Percentiles rank a stretch among this genome's conserved stretches.
Evolutionary conservation across 2,888 invertebrate species (phyloP).

Genomic region (Volucella inanis): DNA sequence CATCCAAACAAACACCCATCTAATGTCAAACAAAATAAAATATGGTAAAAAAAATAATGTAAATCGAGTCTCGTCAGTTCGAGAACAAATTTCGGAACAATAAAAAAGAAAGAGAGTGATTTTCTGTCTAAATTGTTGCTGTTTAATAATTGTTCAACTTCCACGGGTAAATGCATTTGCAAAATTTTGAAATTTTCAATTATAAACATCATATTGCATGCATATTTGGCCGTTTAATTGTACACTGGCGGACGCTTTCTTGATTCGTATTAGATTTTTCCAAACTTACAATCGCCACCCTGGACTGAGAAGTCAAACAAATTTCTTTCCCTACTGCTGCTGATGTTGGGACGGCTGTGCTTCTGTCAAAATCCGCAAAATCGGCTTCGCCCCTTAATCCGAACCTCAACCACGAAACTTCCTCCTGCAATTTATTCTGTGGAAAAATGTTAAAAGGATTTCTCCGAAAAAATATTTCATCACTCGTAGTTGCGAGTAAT

Average conservation of each 20-base stretch:
- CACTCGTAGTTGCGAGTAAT: no score
- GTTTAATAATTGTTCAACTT: slow-evolving; percentile 52
- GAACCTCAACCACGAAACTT: no score
- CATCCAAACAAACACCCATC: neutral
- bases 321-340: slow-evolving; percentile 58
- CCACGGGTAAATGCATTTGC: slow-evolving; percentile 59
- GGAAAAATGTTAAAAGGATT: no score
- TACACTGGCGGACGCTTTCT: neutral
- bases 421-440: no score
- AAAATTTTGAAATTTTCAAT: slow-evolving; percentile 45
- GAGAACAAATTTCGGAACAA: slow-evolving; percentile 55
- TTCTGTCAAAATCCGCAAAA: slow-evolving; percentile 67
- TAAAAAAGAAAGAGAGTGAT: slow-evolving; percentile 50
- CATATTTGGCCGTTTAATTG: neutral
- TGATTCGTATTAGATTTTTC: slow-evolving; percentile 27
- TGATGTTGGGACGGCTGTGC: slow-evolving; percentile 15
- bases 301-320: slow-evolving; percentile 62
- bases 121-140: slow-evolving; percentile 71
- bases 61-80: slow-evolving; percentile 45
- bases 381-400: slow-evolving; percentile 68
- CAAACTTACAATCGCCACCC: slow-evolving; percentile 39
- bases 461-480: no score
- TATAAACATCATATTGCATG: slow-evolving; percentile 21
- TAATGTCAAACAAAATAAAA: neutral
- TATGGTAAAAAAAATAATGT: neutral